Evolutionary conservation across 2,113 vertebrate genomes (phyloP).

Genomic region (Lasiurus borealis): DNA sequence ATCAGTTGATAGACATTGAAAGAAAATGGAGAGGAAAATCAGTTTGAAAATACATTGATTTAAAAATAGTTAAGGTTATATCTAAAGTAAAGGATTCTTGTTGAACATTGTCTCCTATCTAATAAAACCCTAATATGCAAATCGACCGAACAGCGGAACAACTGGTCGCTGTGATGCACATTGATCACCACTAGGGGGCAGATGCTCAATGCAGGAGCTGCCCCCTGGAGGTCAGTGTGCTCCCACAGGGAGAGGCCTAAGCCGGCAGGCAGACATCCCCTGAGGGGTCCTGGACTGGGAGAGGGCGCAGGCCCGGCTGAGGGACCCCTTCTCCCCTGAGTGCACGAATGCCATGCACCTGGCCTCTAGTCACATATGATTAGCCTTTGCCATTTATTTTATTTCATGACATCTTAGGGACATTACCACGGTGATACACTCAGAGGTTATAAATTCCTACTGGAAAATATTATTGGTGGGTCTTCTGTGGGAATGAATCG

Average conservation of each 20-base stretch:
- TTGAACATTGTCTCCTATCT: neutral
- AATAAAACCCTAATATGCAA: too few species aligned
- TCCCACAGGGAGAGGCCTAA: too few species aligned
- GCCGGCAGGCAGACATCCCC: too few species aligned
- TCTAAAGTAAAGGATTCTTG: neutral
- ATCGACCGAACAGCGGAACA: too few species aligned
- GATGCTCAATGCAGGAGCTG: too few species aligned
- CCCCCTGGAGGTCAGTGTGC: too few species aligned
- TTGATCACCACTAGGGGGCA: too few species aligned
- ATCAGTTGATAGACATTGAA: neutral
- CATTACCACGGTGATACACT: neutral
- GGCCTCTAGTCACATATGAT: neutral
- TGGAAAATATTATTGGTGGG: neutral
- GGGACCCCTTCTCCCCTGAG: too few species aligned
- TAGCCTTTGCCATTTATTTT: neutral
- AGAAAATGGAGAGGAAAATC: neutral
- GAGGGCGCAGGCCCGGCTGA: too few species aligned
- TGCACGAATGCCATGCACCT: too few species aligned
- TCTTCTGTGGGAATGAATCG: neutral
- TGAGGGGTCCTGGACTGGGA: too few species aligned
- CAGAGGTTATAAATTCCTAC: slow-evolving; percentile 7
- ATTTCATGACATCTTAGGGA: neutral
- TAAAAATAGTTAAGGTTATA: neutral
- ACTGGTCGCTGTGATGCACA: too few species aligned
- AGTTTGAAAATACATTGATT: neutral